phyloP scores from a whole-genome alignment of 2,888 invertebrate species.

The Maniola hyperantus region DNA sequence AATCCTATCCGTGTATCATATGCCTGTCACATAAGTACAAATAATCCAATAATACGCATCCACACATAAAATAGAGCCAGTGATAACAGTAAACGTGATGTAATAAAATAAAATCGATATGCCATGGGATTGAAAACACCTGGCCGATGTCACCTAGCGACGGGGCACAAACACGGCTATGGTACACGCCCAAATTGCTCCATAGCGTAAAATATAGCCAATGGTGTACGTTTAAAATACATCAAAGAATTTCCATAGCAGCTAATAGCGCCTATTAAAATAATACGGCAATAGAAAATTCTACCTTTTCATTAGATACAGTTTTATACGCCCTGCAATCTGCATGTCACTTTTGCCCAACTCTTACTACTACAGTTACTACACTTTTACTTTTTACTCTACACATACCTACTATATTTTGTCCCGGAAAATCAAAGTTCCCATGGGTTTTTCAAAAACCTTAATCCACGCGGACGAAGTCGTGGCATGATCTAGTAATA shows the following conservation, averaged over 20 bases:
- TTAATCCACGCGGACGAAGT: no score
- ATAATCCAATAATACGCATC: constrained; percentile 9
- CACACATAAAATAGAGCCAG: constrained; percentile 23
- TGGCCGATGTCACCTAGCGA: constrained; percentile 64
- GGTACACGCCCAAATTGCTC: constrained; percentile 50
- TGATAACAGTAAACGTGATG: constrained; percentile 36
- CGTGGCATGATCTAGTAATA: no score
- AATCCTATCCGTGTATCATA: background rate
- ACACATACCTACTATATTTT: no score
- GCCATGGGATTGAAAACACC: constrained; percentile 57
- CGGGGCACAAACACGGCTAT: constrained; percentile 57
- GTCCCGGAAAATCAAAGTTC: no score
- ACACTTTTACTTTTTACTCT: no score
- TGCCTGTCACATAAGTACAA: background rate
- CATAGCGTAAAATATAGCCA: constrained; percentile 28
- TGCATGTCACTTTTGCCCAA: background rate
- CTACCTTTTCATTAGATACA: constrained; percentile 7
- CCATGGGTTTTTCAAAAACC: no score
- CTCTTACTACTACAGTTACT: background rate
- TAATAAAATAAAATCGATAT: constrained; percentile 58
- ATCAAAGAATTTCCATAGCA: constrained; percentile 19
- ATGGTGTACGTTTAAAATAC: constrained; percentile 12
- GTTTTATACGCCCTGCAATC: constrained; percentile 7
- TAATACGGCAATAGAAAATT: constrained; percentile 16
- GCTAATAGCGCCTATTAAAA: constrained; percentile 18